phyloP scores from a whole-genome alignment of 2,888 invertebrate species.

The Oligia strigilis region DNA sequence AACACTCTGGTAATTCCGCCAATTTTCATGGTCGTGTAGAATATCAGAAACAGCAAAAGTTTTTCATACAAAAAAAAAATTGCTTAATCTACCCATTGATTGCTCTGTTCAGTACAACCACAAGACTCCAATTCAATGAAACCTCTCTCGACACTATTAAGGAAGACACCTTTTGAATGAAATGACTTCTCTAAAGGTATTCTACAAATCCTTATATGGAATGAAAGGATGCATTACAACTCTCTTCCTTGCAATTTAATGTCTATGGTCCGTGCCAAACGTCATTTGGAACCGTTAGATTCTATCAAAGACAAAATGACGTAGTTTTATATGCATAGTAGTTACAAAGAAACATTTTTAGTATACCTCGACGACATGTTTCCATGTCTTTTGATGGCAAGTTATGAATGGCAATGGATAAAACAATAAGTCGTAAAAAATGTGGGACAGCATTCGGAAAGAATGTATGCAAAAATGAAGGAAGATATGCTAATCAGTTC shows the following conservation, averaged over 20 bases:
- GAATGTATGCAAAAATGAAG: conserved; percentile 58
- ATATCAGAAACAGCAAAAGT: not conserved
- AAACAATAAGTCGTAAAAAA: conserved; percentile 60
- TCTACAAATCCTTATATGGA: conserved; percentile 9
- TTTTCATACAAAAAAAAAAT: not conserved
- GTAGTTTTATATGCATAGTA: conserved; percentile 11
- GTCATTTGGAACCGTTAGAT: conserved; percentile 23
- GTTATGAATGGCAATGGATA: conserved; percentile 58
- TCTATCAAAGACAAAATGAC: conserved; percentile 10
- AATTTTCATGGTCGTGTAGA: not conserved
- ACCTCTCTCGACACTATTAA: not conserved
- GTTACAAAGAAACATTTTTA: conserved; percentile 17
- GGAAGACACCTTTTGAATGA: conserved; percentile 26
- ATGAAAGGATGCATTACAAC: conserved; percentile 38
- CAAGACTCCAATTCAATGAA: conserved; percentile 20
- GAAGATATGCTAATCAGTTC: conserved; percentile 45
- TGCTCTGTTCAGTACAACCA: not conserved
- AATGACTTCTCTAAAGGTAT: conserved; percentile 33
- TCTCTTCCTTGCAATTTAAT: conserved; percentile 42
- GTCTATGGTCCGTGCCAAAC: not conserved
- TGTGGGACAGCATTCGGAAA: conserved; percentile 48
- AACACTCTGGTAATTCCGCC: no score
- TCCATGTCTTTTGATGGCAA: conserved; percentile 10
- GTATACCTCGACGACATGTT: conserved; percentile 17
- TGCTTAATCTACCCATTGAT: not conserved